Base-by-base conservation (phyloP, 2,797 vertebrate species). In the Scarus forsteni region DNA sequence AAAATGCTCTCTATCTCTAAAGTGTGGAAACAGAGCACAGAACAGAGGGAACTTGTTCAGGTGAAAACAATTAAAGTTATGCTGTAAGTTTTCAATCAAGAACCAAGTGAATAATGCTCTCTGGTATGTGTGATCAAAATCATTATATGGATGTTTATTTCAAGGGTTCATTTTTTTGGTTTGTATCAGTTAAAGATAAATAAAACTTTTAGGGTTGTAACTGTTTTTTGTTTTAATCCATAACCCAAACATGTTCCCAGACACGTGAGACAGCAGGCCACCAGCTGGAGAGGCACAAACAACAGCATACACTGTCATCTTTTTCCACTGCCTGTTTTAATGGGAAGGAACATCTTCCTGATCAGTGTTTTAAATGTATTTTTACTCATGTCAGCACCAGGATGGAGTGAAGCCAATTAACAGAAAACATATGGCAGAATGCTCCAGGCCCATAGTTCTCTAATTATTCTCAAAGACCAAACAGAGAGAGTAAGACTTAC, bases 401-500 rank as follows among this genome's bases (percentile, higher is more conserved):
- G n/a, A 59, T 8, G 34, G 45, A 64, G 42, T 10, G 27, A 58
- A 66, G 14, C 11, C 36, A 56, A 55, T 58, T 0, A 48, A 27
- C 11, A 39, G 18, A 36, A 62, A 27, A 58, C 51, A 10, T 3
- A 36, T 12, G 1, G 35, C 35, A 19, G 8, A 66, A 39, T 43
- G 6, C 46, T 16, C 52, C 39, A 6, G 15, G 34, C 40, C 19
- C 14, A 7, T 14, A 12, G 10, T 27, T 9, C 34, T 68, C 10
- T 38, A 39, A 64, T 10, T 10, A 38, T 16, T 56, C 35, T 46
- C 19, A 19, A 1, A 60, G 19, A 64, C 6, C 39, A 38, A 12
- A 60, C 14, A 1, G 2, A 0, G 1, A 54, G 39, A 11, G 45
- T 0, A 61, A 45, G 6, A 96, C 97, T 97, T 88, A 98, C 97